Evolutionary conservation across 2,113 vertebrate species (phyloP).

Genomic region (Illadopsis cleaveri): DNA sequence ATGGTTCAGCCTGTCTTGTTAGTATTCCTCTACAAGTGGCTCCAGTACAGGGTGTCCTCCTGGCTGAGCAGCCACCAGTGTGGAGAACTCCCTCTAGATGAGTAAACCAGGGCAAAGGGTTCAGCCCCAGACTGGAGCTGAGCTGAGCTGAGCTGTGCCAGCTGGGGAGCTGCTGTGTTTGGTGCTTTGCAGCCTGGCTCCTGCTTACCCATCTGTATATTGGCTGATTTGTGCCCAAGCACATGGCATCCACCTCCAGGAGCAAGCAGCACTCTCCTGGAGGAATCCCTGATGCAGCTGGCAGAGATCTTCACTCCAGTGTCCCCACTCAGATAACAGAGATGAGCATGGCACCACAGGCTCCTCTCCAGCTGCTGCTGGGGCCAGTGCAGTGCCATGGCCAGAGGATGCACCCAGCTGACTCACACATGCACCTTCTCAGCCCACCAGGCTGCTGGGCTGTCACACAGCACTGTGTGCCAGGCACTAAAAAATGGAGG

Average conservation of each 20-base stretch:
- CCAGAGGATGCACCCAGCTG: rapidly evolving
- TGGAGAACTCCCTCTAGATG: background rate
- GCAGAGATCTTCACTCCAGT: background rate
- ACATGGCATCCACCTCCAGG: background rate
- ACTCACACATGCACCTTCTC: rapidly evolving
- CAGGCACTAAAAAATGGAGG: background rate
- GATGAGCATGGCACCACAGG: background rate
- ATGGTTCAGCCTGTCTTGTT: background rate
- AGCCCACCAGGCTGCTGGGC: background rate
- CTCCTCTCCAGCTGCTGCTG: background rate
- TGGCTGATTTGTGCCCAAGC: background rate
- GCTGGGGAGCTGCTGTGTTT: background rate
- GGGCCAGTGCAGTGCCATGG: background rate
- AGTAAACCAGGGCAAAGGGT: background rate
- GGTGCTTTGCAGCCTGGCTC: background rate
- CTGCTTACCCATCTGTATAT: background rate
- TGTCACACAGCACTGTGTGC: background rate
- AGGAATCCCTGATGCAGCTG: background rate
- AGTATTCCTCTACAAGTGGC: background rate
- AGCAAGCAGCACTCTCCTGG: background rate
- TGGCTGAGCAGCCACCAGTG: background rate
- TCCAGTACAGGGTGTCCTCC: background rate
- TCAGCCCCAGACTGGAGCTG: background rate
- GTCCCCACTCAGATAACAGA: rapidly evolving
- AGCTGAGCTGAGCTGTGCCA: background rate